Evolutionary conservation across 2,797 vertebrate species (phyloP).

Genomic region (Psittacula derbiana): DNA sequence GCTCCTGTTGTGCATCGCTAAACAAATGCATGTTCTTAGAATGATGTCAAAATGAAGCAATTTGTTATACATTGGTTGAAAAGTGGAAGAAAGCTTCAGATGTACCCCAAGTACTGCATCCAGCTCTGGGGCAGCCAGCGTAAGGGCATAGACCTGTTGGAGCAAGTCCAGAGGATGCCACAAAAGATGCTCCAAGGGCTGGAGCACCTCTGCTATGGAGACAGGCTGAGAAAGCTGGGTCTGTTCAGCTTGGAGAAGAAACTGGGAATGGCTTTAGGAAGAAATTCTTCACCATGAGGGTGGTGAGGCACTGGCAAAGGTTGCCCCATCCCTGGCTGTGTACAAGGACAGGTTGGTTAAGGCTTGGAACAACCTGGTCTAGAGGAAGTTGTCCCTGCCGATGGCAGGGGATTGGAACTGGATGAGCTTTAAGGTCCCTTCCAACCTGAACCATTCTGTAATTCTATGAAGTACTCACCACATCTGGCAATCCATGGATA

Average conservation of each 20-base stretch:
- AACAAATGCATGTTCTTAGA: rapidly evolving
- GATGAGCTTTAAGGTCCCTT: neutral
- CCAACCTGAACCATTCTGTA: neutral
- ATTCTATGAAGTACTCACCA: neutral
- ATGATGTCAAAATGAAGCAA: neutral
- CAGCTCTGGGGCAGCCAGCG: neutral
- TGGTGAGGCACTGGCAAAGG: neutral
- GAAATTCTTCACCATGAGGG: neutral
- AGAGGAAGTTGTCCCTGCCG: neutral
- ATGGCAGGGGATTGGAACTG: neutral
- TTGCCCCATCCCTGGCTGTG: neutral
- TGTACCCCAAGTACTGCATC: neutral
- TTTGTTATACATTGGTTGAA: neutral
- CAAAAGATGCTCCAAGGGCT: neutral
- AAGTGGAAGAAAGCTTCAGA: neutral
- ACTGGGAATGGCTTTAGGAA: neutral
- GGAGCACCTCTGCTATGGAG: neutral
- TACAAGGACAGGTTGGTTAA: neutral
- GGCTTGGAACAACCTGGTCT: neutral
- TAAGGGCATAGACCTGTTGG: neutral
- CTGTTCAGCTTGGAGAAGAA: neutral
- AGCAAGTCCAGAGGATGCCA: neutral
- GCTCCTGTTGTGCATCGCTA: rapidly evolving
- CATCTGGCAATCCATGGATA: neutral
- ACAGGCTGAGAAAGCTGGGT: neutral